Conservation (phyloP, 2,113 vertebrate genomes). For the Pholis gunnellus region DNA sequence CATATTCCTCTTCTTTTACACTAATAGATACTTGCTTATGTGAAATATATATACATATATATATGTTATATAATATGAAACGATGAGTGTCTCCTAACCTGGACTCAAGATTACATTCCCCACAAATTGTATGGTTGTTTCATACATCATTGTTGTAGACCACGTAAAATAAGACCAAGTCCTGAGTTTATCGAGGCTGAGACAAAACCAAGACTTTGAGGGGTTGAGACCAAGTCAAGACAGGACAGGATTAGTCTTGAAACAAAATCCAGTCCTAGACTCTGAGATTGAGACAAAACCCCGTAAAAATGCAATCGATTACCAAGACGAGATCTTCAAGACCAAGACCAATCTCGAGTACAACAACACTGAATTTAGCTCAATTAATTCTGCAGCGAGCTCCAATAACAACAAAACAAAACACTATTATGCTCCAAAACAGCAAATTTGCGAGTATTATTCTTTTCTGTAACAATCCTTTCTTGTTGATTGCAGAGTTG, state of each 20-base stretch:
- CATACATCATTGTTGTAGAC: not conserved
- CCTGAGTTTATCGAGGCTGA: too few species aligned
- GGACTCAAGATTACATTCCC: conserved; percentile 17
- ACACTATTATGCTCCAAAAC: conserved; percentile 1
- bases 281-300: too few species aligned
- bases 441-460: conserved; percentile 17
- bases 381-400: conserved; percentile 21
- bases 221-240: too few species aligned
- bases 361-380: not conserved
- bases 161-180: too few species aligned
- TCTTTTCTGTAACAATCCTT: conserved; percentile 14
- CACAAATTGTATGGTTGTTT: conserved; percentile 19
- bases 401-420: conserved; percentile 26
- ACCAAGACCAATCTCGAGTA: too few species aligned
- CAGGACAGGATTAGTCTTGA: not conserved
- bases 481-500: conserved; percentile 30
- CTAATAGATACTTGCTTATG: conserved; percentile 29
- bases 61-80: conserved; percentile 30
- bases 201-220: too few species aligned
- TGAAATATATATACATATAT: too few species aligned
- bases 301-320: too few species aligned
- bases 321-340: not conserved
- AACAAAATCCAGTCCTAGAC: not conserved
- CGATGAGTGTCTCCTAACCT: conserved; percentile 9
- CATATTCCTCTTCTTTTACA: conserved; percentile 14